A percentile compares a stretch with the other conserved stretches of the same genome.
Evolutionary conservation across 2,888 invertebrate species (phyloP).

Genomic region (Euproctis similis): DNA sequence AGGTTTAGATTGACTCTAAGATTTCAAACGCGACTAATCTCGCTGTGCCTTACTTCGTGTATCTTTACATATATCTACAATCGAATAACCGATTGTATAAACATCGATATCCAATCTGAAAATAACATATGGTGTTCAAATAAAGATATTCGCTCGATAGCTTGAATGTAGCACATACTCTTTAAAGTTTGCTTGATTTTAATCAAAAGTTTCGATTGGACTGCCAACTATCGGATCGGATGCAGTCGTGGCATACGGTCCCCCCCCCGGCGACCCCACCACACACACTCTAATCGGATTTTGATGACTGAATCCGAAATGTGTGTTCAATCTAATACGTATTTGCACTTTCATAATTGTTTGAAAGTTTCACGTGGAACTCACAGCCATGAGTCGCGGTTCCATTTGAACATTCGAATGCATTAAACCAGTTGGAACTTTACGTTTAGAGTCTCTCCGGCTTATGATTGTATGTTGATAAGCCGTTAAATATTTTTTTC

Average conservation of each 20-base stretch:
- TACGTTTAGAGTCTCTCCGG: slow-evolving; percentile 24
- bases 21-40: too few species aligned
- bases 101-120: slow-evolving; percentile 48
- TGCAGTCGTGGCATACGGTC: slow-evolving; percentile 44
- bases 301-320: slow-evolving; percentile 58
- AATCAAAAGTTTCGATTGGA: slow-evolving; percentile 74
- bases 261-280: slow-evolving; percentile 28
- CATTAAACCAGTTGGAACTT: slow-evolving; percentile 59
- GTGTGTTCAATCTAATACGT: slow-evolving; percentile 61
- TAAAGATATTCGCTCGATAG: slow-evolving; percentile 65
- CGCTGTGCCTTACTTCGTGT: too few species aligned
- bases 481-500: too few species aligned
- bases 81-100: slow-evolving; percentile 52
- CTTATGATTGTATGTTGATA: too few species aligned
- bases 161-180: slow-evolving; percentile 37
- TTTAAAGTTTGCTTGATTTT: slow-evolving; percentile 69
- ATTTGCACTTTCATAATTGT: slow-evolving; percentile 61
- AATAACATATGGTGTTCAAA: slow-evolving; percentile 60
- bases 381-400: slow-evolving; percentile 25
- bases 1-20: too few species aligned
- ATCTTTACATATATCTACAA: slow-evolving; percentile 19
- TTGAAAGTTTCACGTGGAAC: slow-evolving; percentile 42
- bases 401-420: slow-evolving; percentile 26
- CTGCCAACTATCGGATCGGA: slow-evolving; percentile 54
- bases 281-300: slow-evolving; percentile 46